Conservation (phyloP, 2,797 vertebrate species). For the Ctenosaura bakeri region DNA sequence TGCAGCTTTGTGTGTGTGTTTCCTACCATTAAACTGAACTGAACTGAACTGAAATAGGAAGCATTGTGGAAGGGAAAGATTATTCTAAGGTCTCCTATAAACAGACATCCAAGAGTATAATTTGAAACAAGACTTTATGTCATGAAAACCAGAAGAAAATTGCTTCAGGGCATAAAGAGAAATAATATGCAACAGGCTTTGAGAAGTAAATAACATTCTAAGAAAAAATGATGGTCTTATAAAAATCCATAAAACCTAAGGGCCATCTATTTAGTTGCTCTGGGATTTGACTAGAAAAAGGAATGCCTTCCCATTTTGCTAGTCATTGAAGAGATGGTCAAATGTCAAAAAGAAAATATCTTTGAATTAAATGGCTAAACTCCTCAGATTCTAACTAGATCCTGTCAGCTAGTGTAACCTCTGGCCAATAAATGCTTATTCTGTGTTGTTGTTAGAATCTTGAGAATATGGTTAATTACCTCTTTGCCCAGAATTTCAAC, state of each 20-base stretch:
- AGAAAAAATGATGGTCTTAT: background rate
- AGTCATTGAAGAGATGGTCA: background rate
- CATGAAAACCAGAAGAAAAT: background rate
- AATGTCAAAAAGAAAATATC: background rate
- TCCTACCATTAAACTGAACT: background rate
- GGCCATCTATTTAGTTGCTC: background rate
- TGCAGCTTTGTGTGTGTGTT: background rate
- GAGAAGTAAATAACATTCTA: conserved; percentile 6
- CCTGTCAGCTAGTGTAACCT: background rate
- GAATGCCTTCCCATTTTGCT: background rate
- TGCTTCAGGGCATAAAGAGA: background rate
- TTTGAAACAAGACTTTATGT: background rate
- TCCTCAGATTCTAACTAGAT: background rate
- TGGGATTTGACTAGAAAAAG: background rate
- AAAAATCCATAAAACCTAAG: conserved; percentile 2
- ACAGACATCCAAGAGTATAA: background rate
- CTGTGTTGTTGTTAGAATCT: background rate
- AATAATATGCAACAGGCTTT: background rate
- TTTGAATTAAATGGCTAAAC: conserved; percentile 5
- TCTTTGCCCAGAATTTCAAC: background rate
- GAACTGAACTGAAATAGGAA: background rate
- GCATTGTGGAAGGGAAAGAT: background rate
- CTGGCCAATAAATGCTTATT: background rate
- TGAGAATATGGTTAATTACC: background rate
- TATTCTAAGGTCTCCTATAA: background rate